Evolutionary conservation across 2,797 vertebrate species (phyloP).

Genomic region (Gadopsis marmoratus): DNA sequence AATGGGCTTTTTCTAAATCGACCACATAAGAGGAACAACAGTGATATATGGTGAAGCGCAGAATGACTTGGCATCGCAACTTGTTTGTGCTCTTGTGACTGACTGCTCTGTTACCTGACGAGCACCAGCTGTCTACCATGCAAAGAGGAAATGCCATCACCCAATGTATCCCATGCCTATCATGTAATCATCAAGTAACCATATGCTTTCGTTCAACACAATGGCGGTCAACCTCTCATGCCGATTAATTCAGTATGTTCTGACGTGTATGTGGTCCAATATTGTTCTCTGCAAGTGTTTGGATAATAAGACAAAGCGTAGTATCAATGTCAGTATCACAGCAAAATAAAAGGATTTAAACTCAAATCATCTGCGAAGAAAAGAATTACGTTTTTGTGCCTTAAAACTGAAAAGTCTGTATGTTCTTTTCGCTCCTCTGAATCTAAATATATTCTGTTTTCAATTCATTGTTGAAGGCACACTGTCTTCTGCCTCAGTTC

Average conservation of each 20-base stretch:
- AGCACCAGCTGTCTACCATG: slow-evolving; percentile 48
- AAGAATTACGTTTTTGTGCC: not conserved
- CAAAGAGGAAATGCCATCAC: slow-evolving; percentile 46
- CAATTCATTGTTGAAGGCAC: slow-evolving; percentile 13
- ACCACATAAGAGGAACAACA: slow-evolving; percentile 50
- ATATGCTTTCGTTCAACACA: slow-evolving; percentile 50
- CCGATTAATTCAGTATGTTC: slow-evolving; percentile 43
- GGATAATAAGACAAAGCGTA: slow-evolving; percentile 21
- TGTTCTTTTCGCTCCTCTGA: slow-evolving; percentile 13
- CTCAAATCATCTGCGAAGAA: no score
- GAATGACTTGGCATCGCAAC: slow-evolving; percentile 36
- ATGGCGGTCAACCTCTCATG: slow-evolving; percentile 13
- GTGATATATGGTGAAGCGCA: slow-evolving; percentile 13
- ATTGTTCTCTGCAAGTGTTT: slow-evolving; percentile 19
- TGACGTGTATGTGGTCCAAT: slow-evolving; percentile 13
- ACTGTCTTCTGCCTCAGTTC: slow-evolving; percentile 11
- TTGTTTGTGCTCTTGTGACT: slow-evolving; percentile 33
- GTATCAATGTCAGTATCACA: slow-evolving; percentile 34
- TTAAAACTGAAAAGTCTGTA: not conserved
- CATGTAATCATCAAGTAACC: slow-evolving; percentile 39
- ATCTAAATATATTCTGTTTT: slow-evolving; percentile 1
- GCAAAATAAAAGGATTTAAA: slow-evolving; percentile 12
- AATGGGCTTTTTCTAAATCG: slow-evolving; percentile 36
- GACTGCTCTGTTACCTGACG: slow-evolving; percentile 49
- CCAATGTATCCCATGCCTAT: slow-evolving; percentile 30